Evolutionary conservation across 2,888 invertebrate species (phyloP).

Genomic region (Cistogaster globosa): DNA sequence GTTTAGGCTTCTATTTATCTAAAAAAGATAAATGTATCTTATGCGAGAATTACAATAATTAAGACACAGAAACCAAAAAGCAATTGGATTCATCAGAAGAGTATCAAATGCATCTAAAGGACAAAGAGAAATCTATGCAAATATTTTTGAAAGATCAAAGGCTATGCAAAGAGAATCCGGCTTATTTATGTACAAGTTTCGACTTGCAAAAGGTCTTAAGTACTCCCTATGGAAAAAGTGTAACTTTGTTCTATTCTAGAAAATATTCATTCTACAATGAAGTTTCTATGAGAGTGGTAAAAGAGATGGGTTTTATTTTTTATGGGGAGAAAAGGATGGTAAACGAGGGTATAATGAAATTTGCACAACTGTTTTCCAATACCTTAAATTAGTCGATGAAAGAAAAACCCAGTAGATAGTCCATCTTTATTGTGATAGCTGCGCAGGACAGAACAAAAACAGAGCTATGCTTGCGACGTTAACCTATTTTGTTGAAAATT

Average conservation of each 20-base stretch:
- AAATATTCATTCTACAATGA: slow-evolving; percentile 48
- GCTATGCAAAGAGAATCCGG: slow-evolving; percentile 1
- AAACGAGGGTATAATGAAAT: slow-evolving; percentile 57
- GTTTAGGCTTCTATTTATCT: slow-evolving; percentile 54
- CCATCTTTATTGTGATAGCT: slow-evolving; percentile 52
- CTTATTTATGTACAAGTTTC: slow-evolving; percentile 60
- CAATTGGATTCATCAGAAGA: slow-evolving; percentile 38
- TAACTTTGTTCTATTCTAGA: slow-evolving; percentile 11
- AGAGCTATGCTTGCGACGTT: not conserved
- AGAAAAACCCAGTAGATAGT: slow-evolving; percentile 30
- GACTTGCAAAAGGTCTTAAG: slow-evolving; percentile 28
- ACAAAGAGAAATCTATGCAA: slow-evolving; percentile 41
- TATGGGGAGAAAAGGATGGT: slow-evolving; percentile 32
- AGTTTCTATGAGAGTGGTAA: slow-evolving; percentile 53
- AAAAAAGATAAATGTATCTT: slow-evolving; percentile 45
- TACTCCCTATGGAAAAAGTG: slow-evolving; percentile 1
- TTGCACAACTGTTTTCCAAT: slow-evolving; percentile 52
- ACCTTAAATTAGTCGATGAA: slow-evolving; percentile 46
- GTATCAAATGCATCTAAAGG: slow-evolving; percentile 47
- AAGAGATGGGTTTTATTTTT: slow-evolving; percentile 11
- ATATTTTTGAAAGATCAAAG: too few relatives aligned
- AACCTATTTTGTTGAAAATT: not conserved
- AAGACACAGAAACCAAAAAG: slow-evolving; percentile 23
- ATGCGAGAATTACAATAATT: slow-evolving; percentile 44
- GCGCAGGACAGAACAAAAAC: slow-evolving; percentile 5